A percentile compares a stretch with the other conserved stretches of the same genome.
These are phyloP conservation scores for Polyploca ridens DNA, from an alignment of 2,888 invertebrate genomes.

Conservation along the genomic window DNA sequence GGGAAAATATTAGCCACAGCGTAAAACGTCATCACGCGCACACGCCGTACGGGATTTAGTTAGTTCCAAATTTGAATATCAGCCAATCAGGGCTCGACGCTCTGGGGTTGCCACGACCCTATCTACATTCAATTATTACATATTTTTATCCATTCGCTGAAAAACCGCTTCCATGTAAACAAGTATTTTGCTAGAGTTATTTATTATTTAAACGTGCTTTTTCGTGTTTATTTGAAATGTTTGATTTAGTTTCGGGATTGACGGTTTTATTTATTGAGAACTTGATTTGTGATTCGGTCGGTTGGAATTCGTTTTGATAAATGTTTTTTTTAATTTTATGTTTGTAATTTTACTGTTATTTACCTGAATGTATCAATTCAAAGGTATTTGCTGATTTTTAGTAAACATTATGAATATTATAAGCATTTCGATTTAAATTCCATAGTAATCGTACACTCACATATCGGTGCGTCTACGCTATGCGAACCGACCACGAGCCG, in stretches of 20 bases:
- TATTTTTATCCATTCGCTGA: slow-evolving; percentile 51
- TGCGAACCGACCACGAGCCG: no score
- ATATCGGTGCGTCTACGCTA: no score
- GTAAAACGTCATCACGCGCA: slow-evolving; percentile 69
- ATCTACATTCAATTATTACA: slow-evolving; percentile 64
- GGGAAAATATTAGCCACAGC: slow-evolving; percentile 77
- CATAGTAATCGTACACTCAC: no score
- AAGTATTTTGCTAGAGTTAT: slow-evolving; percentile 17
- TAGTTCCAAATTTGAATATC: slow-evolving; percentile 80
- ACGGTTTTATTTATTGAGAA: slow-evolving; percentile 6
- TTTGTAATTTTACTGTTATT: not conserved
- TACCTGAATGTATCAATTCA: not conserved
- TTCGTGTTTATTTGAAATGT: not conserved
- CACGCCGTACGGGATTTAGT: slow-evolving; percentile 69
- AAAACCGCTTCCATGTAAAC: slow-evolving; percentile 44
- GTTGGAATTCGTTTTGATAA: not conserved
- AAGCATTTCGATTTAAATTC: no score
- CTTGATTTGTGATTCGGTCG: slow-evolving; percentile 5
- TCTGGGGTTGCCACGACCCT: slow-evolving; percentile 61
- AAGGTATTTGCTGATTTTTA: no score
- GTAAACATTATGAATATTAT: no score
- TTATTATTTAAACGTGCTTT: not conserved
- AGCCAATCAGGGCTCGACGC: slow-evolving; percentile 77
- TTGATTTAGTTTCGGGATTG: slow-evolving; percentile 3
- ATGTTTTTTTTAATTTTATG: not conserved